These are phyloP conservation scores for Sebastolobus altivelis DNA, from an alignment of 2,797 vertebrate species.

Conservation along the genomic window DNA sequence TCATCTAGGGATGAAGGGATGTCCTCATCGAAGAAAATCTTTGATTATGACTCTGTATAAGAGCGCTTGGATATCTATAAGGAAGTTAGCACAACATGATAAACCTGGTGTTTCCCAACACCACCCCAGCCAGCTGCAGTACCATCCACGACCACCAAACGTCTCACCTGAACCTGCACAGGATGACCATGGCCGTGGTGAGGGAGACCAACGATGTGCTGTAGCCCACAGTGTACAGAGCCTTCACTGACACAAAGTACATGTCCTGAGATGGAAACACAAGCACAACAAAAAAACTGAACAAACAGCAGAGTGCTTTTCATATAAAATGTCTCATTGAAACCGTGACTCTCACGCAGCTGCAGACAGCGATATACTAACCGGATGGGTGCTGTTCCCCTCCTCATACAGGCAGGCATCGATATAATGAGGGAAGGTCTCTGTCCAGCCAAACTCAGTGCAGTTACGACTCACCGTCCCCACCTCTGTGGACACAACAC, in stretches of 20 bases:
- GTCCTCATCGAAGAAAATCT: background rate
- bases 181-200: constrained; percentile 95
- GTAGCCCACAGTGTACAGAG: constrained; percentile 97
- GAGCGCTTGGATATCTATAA: background rate
- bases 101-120: background rate
- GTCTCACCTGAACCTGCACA: constrained; percentile 97
- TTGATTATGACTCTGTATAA: background rate
- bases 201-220: constrained; percentile 96
- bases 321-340: background rate
- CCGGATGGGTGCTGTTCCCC: constrained; percentile 84
- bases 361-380: constrained; percentile 42
- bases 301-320: background rate
- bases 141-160: background rate
- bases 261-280: constrained; percentile 82
- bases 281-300: background rate
- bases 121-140: background rate
- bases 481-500: constrained; percentile 70
- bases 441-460: constrained; percentile 93
- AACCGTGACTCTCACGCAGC: background rate
- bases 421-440: constrained; percentile 92
- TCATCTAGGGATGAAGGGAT: background rate
- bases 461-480: constrained; percentile 94
- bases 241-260: constrained; percentile 94
- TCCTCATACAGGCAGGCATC: constrained; percentile 90
- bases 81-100: background rate